Percentiles rank a stretch among this genome's conserved stretches.
phyloP scores from a whole-genome alignment of 2,797 vertebrate genomes.

The Heteromormyrus szaboi region DNA sequence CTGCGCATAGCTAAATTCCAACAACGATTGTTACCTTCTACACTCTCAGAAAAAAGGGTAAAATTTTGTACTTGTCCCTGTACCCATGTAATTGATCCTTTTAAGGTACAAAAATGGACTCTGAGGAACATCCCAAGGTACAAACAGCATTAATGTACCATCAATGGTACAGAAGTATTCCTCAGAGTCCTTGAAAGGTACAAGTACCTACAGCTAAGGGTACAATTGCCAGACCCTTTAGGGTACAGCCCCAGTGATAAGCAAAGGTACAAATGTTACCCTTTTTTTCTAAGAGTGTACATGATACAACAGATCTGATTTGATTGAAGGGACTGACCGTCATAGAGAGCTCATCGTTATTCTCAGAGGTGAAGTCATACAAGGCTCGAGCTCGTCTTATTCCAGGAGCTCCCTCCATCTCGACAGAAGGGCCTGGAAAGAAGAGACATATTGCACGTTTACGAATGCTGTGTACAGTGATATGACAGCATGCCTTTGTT shows the following conservation, averaged over 20 bases:
- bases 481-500: neutral
- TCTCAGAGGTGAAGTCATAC: conserved; percentile 71
- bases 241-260: neutral
- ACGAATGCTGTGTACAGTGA: neutral
- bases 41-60: neutral
- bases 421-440: conserved; percentile 41
- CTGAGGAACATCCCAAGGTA: neutral
- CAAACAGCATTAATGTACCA: neutral
- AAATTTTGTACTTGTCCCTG: neutral
- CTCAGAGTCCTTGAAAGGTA: neutral
- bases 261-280: neutral
- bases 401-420: conserved; percentile 29
- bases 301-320: neutral
- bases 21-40: neutral
- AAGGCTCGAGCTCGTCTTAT: conserved; percentile 68
- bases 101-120: neutral
- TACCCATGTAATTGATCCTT: neutral
- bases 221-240: too few relatives aligned
- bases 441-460: neutral
- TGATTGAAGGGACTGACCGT: conserved; percentile 48
- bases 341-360: conserved; percentile 81
- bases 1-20: neutral
- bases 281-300: neutral
- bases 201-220: neutral
- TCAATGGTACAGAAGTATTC: neutral